Base-by-base conservation (phyloP, 1,140 invertebrate species). In the Sarcophaga peregrina region DNA sequence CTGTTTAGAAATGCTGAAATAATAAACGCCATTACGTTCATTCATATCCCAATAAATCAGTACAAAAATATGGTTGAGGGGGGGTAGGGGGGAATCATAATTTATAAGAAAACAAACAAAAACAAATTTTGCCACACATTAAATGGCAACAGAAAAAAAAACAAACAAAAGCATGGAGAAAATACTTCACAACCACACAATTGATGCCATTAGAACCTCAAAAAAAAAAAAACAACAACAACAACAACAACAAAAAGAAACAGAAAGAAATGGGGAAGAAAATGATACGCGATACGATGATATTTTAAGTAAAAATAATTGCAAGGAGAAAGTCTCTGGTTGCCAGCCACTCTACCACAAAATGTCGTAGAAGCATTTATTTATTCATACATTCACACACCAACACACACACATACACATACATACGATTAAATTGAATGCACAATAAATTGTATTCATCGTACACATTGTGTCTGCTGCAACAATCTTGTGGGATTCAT, bases 151-250 rank as follows among this genome's bases (percentile, higher is more conserved):
- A 58, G 1, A 58, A 10, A 58, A 58, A 58, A 58, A 58, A 68
- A 20, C 10, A 68, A 25, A 68, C n/a, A 68, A 20, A 68, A n/a
- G 8, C 17, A 68, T 68, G n/a, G 20, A 17, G 20, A 68, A 68
- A 62, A 62, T n/a, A n/a, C 25, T 37, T 4, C 25, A 37, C n/a
- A 68, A 20, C 62, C 62, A 68, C 17, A 68, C 62, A 68, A 68
- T 68, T 68, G 62, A 68, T 68, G 62, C 62, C 62, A 68, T 68
- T 68, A 68, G 62, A 68, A 68, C 20, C 62, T 68, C 10, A 68
- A 68, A 20, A 68, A 20, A 58, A 15, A n/a, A 58, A 11, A 4
- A 58, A 58, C 6, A 58, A 58, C 6, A 13, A n/a, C 3, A 58
- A 20, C 10, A 37, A 37, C 1, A 37, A 37, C 1, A 37, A 37